Conservation (phyloP, 2,797 vertebrate genomes). For the Xenopus petersii region DNA sequence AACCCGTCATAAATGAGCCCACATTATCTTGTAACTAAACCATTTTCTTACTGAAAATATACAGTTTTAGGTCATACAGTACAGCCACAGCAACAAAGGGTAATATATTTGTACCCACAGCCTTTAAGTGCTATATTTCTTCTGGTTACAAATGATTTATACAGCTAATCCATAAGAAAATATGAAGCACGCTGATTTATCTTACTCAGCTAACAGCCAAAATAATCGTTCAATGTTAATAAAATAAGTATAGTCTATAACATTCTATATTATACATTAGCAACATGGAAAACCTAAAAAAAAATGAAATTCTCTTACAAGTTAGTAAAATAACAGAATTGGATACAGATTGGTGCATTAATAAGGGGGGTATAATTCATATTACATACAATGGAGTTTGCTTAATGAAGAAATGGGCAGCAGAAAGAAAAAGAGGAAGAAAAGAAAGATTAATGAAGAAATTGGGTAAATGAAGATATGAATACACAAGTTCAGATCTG, state of each 20-base stretch:
- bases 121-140: conserved; percentile 58
- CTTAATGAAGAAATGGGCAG: too few relatives aligned
- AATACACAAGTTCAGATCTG: too few relatives aligned
- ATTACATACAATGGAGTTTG: too few relatives aligned
- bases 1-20: too few relatives aligned
- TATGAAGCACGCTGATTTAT: conserved; percentile 59
- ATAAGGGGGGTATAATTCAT: too few relatives aligned
- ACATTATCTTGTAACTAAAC: conserved; percentile 52
- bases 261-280: conserved; percentile 54
- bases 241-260: conserved; percentile 69
- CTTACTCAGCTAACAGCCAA: conserved; percentile 61
- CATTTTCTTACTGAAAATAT: conserved; percentile 69
- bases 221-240: conserved; percentile 61
- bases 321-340: conserved; percentile 33
- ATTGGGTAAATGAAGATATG: too few relatives aligned
- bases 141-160: conserved; percentile 65
- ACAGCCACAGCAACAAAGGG: conserved; percentile 54
- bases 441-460: too few relatives aligned
- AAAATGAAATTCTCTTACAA: conserved; percentile 44
- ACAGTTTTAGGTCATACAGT: conserved; percentile 55
- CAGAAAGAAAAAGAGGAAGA: too few relatives aligned
- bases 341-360: conserved; percentile 27
- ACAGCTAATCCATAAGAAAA: conserved; percentile 71
- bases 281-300: conserved; percentile 51
- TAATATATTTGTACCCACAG: conserved; percentile 44